phyloP scores from a whole-genome alignment of 2,113 vertebrate species.

The Psilopsiagon aymara region DNA sequence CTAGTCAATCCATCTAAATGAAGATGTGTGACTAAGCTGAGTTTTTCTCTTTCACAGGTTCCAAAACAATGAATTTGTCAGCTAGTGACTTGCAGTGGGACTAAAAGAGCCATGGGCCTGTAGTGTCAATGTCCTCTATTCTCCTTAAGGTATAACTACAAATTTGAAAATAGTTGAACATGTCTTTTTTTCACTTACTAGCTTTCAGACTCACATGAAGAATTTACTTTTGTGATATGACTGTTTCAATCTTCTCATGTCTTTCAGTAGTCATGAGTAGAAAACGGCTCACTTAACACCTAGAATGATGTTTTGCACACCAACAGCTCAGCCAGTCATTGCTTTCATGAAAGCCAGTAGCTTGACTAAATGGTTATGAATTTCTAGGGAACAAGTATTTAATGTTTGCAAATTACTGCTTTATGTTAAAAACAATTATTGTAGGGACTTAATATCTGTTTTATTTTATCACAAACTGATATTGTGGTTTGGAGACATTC shows the following conservation, averaged over 20 bases:
- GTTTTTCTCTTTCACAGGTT: background rate
- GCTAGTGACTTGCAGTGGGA: background rate
- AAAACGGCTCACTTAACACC: background rate
- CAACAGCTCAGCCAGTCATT: background rate
- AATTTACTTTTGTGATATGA: background rate
- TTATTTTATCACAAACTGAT: background rate
- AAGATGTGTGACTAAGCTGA: background rate
- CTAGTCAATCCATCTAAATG: background rate
- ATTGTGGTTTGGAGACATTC: background rate
- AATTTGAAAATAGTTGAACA: background rate
- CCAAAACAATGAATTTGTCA: conserved; percentile 31
- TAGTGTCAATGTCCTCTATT: background rate
- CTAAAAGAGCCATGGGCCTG: background rate
- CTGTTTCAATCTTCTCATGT: background rate
- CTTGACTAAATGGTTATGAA: background rate
- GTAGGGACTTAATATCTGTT: background rate
- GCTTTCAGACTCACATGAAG: background rate
- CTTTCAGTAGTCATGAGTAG: background rate
- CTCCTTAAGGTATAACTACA: background rate
- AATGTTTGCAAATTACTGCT: background rate
- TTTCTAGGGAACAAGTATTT: background rate
- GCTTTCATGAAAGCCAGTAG: background rate
- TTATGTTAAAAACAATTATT: background rate
- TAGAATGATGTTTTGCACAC: background rate
- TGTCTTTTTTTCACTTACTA: background rate